Evolutionary conservation across 2,797 vertebrate species (phyloP), one percentile per base, ranked within the genome.

Genomic region (Epinephelus malabaricus): DNA sequence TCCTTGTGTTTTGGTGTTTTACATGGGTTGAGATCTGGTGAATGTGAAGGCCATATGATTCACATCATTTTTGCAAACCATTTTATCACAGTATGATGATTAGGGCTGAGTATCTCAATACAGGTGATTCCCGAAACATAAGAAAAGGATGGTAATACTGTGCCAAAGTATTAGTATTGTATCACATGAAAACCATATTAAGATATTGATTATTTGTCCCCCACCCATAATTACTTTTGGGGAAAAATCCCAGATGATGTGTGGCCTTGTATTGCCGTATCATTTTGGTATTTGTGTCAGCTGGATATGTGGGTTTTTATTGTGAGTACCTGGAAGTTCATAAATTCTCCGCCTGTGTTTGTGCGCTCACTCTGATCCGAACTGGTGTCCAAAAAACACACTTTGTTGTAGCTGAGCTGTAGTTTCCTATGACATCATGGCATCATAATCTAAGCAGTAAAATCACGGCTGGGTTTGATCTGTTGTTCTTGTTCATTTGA

Each of bases 351-450:
- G 9, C 65, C 69, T 68, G 72, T 62, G 47, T 50, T 75, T 21
- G 21, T 47, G 50, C 19, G 8, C 43, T 73, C 50, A 8, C 30
- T 74, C 56, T 64, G 65, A 77, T 69, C 69, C 73, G 53, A 85
- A 67, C 69, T 81, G 11, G 56, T 40, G n/a, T 90, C 68, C 73
- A 90, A 62, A 87, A 61, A 53, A 85, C 73, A 58, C 64, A 61
- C 69, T 76, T 88, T 89, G 89, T 84, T 92, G 90, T 82, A 81
- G 73, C 73, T 89, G 85, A 87, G 85, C 91, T 92, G 81, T 83
- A 78, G 72, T 91, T 94, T 94, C 90, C 92, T 89, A 86, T 93
- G 88, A 91, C 91, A 87, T 90, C 88, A 90, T 83, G 51, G 75
- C 78, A 58, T 81, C 84, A 82, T 92, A 89, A 94, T 94, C 87